Evolutionary conservation across 2,113 vertebrate species (phyloP), one percentile per base, ranked within the genome.

Genomic region (Heterochromis multidens): DNA sequence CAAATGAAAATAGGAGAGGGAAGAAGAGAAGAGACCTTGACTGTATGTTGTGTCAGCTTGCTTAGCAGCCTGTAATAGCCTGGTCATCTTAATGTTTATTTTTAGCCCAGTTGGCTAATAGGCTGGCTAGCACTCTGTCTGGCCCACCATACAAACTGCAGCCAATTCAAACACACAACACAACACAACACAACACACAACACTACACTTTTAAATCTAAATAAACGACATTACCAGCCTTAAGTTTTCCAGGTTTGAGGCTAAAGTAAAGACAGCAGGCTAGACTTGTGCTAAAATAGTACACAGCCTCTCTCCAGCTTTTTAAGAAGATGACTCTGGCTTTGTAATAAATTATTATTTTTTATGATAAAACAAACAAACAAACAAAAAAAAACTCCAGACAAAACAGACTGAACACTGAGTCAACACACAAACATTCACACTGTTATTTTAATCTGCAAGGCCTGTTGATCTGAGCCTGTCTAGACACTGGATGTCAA

Each of bases 71-170:
- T 86, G 14, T 65, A 81, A 87, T 85, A 91, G 82, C 83, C 25
- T 46, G n/a, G 77, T 88, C 83, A 87, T 54, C 81, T 79, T 77
- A 9, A 29, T 63, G 49, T 80, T 80, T 92, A 92, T 92, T 85
- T 93, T 88, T 90, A 93, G 80, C 72, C 12, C 33, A 57, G 56
- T 61, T 33, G 61, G 86, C 67, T 85, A 84, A 85, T 23, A 83
- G 79, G 49, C 43, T 72, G 87, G 67, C 58, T 84, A 85, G 72
- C 72, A 13, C 72, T 60, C 25, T 52, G 21, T 58, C 29, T 84
- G 63, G 65, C 62, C 82, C 70, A n/a, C 82, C 33, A 85, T 81
- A 67, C 2, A 0, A 12, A 62, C 21, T 74, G 25, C 23, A 59
- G 13, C 35, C 77, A 76, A 43, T 27, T 78, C 61, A 80, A 31